phyloP scores from a whole-genome alignment of 1,140 invertebrate species.

The Papilio polytes region DNA sequence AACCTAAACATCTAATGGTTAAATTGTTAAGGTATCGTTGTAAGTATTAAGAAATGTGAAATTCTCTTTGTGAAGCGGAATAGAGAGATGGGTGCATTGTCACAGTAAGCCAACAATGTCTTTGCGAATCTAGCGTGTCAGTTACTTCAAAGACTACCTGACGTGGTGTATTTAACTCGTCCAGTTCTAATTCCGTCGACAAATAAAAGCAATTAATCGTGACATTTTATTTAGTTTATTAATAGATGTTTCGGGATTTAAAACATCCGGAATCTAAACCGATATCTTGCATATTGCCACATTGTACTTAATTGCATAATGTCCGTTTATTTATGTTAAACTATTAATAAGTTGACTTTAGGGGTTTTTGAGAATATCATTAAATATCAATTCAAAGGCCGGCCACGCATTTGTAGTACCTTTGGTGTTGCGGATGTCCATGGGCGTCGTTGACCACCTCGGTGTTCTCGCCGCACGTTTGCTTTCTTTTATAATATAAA shows the following conservation, averaged over 20 bases:
- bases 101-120: constrained; percentile 13
- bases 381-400: too few species aligned
- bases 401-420: too few species aligned
- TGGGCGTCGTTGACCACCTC: too few species aligned
- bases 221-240: neutral
- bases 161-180: neutral
- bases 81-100: neutral
- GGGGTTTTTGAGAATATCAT: too few species aligned
- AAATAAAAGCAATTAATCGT: constrained; percentile 10
- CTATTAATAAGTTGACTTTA: too few species aligned
- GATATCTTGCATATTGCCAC: neutral
- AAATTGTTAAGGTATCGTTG: neutral
- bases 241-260: neutral
- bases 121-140: constrained; percentile 1
- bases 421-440: too few species aligned
- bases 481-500: too few species aligned
- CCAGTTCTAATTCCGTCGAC: constrained; percentile 11
- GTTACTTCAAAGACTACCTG: constrained; percentile 5
- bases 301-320: neutral
- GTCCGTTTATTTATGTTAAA: neutral
- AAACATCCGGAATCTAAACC: neutral
- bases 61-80: neutral
- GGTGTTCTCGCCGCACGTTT: too few species aligned
- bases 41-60: neutral
- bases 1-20: neutral